Base-by-base conservation (phyloP, 1,140 invertebrate genomes). In the Drosophila ficusphila region DNA sequence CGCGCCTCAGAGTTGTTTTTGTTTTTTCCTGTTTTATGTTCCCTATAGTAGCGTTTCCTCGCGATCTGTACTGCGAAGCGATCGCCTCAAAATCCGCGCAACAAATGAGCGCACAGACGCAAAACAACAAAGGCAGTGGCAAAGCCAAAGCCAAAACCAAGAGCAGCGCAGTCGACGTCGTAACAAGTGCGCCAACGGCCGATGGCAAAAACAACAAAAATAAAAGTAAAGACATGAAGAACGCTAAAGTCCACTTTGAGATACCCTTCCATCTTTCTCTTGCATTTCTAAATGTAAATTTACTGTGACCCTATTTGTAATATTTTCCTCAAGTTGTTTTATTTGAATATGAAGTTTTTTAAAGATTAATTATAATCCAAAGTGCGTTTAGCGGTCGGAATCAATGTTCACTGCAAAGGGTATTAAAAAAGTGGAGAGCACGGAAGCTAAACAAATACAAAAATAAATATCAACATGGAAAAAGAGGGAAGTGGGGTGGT, bases 381-480 rank as follows among this genome's bases (percentile, higher is more conserved):
- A n/a, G 2, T 33, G 27, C 27, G 0, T 2, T 29, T 29, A n/a
- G n/a, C n/a, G n/a, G 27, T 2, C 7, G 2, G 27, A 29, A 29
- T 8, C 27, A 29, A 29, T 29, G 9, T 29, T 9, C 27, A 7
- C 27, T 29, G 6, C 9, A 12, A 23, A 44, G 19, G 16, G 38
- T 39, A 39, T 39, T 19, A 19, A n/a, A 1, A 4, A 0, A 38
- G 49, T 29, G 18, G 29, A 23, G 49, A 33, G 42, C 18, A 21
- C 39, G 25, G 16, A 53, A 18, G 60, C 67, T 56, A 74, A 62
- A 48, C 74, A 36, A 70, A 76, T 70, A 74, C 68, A 70, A 69
- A 86, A 86, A 86, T 86, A 81, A 83, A 79, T 85, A 85, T 86
- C 67, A 85, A 79, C 56, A 75, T 41, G 36, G 38, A 33, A 21